Conservation (phyloP, 2,888 invertebrate genomes). For the Limnephilus auricula region DNA sequence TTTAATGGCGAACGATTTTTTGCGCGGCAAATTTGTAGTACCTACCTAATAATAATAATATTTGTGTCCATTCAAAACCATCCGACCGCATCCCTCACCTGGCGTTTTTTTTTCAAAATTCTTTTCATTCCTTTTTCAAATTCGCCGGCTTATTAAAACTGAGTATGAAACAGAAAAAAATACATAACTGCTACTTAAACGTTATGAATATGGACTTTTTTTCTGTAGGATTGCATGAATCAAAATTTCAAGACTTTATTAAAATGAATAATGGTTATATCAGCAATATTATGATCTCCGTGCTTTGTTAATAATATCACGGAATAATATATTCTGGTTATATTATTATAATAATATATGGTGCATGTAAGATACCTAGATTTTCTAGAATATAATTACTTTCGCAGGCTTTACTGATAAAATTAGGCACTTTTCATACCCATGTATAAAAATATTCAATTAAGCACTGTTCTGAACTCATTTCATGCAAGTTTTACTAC, state of each 20-base stretch:
- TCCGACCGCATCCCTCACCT: slow-evolving; percentile 51
- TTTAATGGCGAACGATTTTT: background rate
- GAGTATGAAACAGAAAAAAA: slow-evolving; percentile 20
- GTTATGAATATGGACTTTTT: slow-evolving; percentile 34
- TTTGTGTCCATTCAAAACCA: slow-evolving; percentile 54
- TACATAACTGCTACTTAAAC: background rate
- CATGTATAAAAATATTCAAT: too few species aligned
- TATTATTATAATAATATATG: background rate
- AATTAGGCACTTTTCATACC: too few species aligned
- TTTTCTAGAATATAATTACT: too few species aligned
- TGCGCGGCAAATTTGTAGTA: slow-evolving; percentile 38
- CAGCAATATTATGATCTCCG: slow-evolving; percentile 10
- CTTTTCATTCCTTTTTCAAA: slow-evolving; percentile 25
- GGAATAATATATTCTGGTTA: background rate
- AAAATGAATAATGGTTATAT: slow-evolving; percentile 32
- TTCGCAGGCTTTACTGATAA: too few species aligned
- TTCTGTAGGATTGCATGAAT: background rate
- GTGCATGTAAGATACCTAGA: too few species aligned
- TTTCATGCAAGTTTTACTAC: background rate
- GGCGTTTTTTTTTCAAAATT: slow-evolving; percentile 25
- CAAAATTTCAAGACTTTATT: slow-evolving; percentile 1
- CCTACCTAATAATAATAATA: slow-evolving; percentile 49
- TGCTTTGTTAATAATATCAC: background rate
- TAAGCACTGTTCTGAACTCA: too few species aligned
- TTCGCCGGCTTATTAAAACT: slow-evolving; percentile 40